Evolutionary conservation across 2,888 invertebrate genomes (phyloP).

Genomic region (Lypha dubia): DNA sequence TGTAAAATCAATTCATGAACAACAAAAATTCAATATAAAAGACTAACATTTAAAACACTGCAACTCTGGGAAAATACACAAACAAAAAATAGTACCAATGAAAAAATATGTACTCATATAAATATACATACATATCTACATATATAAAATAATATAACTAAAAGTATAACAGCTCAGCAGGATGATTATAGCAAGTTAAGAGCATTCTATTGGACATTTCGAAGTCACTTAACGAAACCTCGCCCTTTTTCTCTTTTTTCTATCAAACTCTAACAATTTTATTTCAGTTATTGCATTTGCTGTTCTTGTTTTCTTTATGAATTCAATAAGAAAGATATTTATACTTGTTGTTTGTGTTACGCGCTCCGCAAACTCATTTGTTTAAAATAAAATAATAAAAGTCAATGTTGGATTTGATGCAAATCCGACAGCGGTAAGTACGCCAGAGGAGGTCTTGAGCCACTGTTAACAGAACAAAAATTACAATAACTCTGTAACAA

Average conservation of each 20-base stretch:
- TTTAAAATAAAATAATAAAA: constrained; percentile 25
- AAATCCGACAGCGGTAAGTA: constrained; percentile 51
- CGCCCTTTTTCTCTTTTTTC: constrained; percentile 32
- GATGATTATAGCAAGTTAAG: constrained; percentile 25
- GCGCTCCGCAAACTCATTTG: constrained; percentile 29
- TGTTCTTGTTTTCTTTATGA: constrained; percentile 25
- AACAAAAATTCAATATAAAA: background rate
- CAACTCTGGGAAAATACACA: background rate
- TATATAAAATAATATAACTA: constrained; percentile 19
- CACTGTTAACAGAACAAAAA: constrained; percentile 27
- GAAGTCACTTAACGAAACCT: constrained; percentile 58
- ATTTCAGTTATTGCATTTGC: constrained; percentile 20
- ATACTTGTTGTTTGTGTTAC: constrained; percentile 39
- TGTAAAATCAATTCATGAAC: background rate
- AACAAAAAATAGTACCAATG: too few species aligned
- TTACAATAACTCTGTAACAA: constrained; percentile 19
- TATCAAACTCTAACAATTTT: constrained; percentile 17
- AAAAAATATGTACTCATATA: too few species aligned
- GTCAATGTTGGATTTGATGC: constrained; percentile 40
- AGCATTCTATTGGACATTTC: constrained; percentile 57
- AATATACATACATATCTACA: too few species aligned
- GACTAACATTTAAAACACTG: background rate
- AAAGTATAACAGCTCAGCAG: constrained; percentile 17
- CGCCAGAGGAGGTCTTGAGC: constrained; percentile 45
- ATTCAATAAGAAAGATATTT: constrained; percentile 19